phyloP scores from a whole-genome alignment of 2,888 invertebrate genomes.

The Prosapia bicincta region DNA sequence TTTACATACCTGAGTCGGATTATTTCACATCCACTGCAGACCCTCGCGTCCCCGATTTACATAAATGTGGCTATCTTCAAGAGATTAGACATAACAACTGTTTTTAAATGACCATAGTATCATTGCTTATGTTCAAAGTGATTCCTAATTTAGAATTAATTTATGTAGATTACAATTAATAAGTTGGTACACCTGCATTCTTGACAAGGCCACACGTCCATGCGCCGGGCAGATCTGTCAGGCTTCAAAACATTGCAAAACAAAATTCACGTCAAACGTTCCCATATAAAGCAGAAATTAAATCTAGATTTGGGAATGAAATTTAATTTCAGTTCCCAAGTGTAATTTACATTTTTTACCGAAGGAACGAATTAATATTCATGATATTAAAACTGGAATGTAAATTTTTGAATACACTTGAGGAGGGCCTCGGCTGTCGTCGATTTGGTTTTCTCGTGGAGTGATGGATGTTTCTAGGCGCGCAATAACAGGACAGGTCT shows the following conservation, averaged over 20 bases:
- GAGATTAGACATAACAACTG: neutral
- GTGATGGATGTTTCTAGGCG: neutral
- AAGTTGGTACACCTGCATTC: constrained; percentile 17
- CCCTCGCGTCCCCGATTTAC: neutral
- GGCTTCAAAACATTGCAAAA: neutral
- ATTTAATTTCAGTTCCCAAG: constrained; percentile 11
- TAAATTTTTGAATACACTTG: neutral
- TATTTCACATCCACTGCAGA: neutral
- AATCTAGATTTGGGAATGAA: constrained; percentile 2
- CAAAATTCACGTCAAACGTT: neutral
- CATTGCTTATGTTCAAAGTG: neutral
- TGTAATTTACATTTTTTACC: constrained; percentile 4
- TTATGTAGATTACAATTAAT: constrained; percentile 26
- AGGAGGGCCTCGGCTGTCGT: neutral
- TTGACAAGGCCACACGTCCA: constrained; percentile 10
- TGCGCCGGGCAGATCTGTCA: neutral
- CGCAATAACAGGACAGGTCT: too few species aligned
- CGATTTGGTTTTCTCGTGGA: neutral
- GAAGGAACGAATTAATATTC: neutral
- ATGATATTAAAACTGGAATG: neutral
- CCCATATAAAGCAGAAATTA: neutral
- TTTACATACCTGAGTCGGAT: neutral
- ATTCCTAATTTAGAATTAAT: constrained; percentile 12
- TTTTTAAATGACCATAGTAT: neutral
- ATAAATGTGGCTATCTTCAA: neutral